Evolutionary conservation across 1,140 invertebrate genomes (phyloP), one percentile per base, ranked within the genome.

Genomic region (Chymomyza costata): DNA sequence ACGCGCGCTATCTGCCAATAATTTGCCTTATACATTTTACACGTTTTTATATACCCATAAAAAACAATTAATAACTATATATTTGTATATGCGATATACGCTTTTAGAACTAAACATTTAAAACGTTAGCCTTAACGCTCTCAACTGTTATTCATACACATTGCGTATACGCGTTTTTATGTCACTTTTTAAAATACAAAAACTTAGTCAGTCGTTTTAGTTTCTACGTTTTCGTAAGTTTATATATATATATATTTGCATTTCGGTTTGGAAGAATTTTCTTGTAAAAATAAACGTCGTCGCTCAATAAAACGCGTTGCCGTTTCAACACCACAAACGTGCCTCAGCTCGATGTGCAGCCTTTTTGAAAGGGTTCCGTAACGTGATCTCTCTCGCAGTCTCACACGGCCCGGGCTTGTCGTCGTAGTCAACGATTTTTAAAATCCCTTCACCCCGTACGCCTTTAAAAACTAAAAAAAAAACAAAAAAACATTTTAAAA

Each of bases 311-410:
- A 43, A 37, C 25, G 41, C 38, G 64, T 37, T 55, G 65, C 60
- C 55, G 60, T 71, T 71, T 74, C 45, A 74, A 76, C 73, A 80
- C 67, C 73, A 80, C 73, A 80, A 80, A 80, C 73, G 73, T 80
- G 78, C 78, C 78, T 82, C 78, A 78, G 65, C 70, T 76, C 76
- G 76, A 45, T 64, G 78, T 55, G 66, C 64, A 71, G 65, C 38
- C 48, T 62, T 66, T 55, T 14, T 16, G 11, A 39, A 44, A 51
- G 30, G 39, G 51, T 46, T 17, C 30, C 19, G 16, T 25, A 41
- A 18, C 19, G 16, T 25, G 43, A 18, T 30, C 53, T 35, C 35
- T 41, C 41, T 39, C 37, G 44, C 54, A 51, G 47, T 35, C 30
- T 31, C 41, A 32, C 39, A 52, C 60, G 41, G 58, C 45, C 49